Percentiles rank a stretch among this genome's conserved stretches.
Conservation (phyloP, 2,797 vertebrate genomes). For the Chaetodon trifasciatus region DNA sequence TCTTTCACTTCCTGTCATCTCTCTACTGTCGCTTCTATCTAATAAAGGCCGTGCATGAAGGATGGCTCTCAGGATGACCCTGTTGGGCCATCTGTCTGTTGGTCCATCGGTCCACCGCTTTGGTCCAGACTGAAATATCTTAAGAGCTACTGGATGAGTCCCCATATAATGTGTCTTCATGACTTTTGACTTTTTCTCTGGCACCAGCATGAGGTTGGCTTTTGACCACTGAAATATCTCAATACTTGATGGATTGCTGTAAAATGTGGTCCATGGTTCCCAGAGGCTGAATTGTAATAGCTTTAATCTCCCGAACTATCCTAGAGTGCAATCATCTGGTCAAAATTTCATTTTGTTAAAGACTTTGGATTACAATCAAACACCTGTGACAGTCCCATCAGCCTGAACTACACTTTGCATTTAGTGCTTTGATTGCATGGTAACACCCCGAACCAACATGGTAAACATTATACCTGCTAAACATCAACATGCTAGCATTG, state of each 20-base stretch:
- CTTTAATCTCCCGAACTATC: not conserved
- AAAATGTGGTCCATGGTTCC: not conserved
- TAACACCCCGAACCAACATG: not conserved
- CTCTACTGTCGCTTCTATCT: not conserved
- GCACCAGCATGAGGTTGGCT: no score
- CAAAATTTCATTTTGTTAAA: not conserved
- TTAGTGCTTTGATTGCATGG: not conserved
- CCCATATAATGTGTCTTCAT: not conserved
- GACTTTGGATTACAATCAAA: not conserved
- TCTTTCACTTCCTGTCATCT: not conserved
- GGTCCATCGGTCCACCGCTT: not conserved
- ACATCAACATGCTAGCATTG: not conserved
- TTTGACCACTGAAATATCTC: not conserved
- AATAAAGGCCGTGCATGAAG: no score
- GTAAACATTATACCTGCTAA: not conserved
- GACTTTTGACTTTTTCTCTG: not conserved
- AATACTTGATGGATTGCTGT: not conserved
- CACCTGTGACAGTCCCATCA: not conserved
- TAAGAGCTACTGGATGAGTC: not conserved
- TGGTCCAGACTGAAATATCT: not conserved
- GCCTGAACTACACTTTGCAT: not conserved
- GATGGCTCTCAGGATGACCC: not conserved
- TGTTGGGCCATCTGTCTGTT: not conserved
- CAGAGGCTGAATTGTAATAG: not conserved
- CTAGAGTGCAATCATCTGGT: not conserved